phyloP scores from a whole-genome alignment of 1,140 invertebrate species.

The Calliphora vicina region DNA sequence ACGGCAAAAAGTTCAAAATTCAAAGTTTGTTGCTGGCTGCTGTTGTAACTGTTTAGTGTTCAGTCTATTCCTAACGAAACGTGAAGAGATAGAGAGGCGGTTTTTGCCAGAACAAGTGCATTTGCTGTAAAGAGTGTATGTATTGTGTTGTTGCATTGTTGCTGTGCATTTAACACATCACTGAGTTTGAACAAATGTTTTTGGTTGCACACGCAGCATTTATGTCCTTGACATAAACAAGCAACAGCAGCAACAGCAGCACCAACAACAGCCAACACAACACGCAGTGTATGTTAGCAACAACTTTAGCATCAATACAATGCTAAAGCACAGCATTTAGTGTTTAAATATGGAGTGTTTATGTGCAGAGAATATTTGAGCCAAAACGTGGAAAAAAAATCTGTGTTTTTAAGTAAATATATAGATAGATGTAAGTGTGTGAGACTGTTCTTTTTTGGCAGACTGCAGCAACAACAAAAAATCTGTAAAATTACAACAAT shows the following conservation, averaged over 20 bases:
- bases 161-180: slow-evolving; percentile 31
- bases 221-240: slow-evolving; percentile 34
- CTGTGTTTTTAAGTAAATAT: not conserved
- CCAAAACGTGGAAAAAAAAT: not conserved
- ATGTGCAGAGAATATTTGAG: not conserved
- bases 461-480: not conserved
- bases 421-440: not conserved
- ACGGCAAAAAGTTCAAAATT: not conserved
- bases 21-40: not conserved
- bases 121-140: not conserved
- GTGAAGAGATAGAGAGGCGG: not conserved
- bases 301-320: not conserved
- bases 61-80: not conserved
- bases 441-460: not conserved
- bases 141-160: not conserved
- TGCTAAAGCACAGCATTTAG: not conserved
- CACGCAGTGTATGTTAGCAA: not conserved
- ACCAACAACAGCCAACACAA: not conserved
- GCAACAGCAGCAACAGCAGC: not conserved
- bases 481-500: not conserved
- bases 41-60: not conserved
- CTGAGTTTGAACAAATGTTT: slow-evolving; percentile 6
- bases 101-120: not conserved
- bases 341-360: not conserved
- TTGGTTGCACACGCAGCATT: slow-evolving; percentile 20